Base-by-base conservation (phyloP, 2,888 invertebrate genomes). In the Fragum fragum region DNA sequence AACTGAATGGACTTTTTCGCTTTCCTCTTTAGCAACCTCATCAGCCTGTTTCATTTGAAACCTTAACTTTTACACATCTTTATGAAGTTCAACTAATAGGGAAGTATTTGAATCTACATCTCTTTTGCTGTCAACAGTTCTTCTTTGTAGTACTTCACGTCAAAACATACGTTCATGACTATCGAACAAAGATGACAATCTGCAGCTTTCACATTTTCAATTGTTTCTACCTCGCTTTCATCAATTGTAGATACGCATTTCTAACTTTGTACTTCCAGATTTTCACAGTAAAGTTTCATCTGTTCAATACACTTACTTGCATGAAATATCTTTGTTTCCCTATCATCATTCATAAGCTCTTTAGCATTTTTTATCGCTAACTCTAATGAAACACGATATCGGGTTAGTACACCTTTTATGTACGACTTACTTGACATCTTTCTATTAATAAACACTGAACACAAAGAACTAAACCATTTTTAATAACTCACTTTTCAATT, bases 41-140 rank as follows among this genome's bases (percentile, higher is more conserved):
- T 72, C 57, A 36, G n/a, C n/a, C 26, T 72, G 71, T 36, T 57
- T 53, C 57, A 53, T 39, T 57, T 70, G 69, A 52, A 23, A 14
- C 2, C 7, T n/a, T 7, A 26, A 28, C 21, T 3, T n/a, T 32
- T 63, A 36, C 47, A 47, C 42, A 47, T 68, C 21, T 23, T 52
- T 47, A 6, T 47, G 52, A 14, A 68, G 71, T 36, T 57, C 57
- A 18, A 53, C n/a, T 21, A 72, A 36, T 36, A 14, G 29, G 0
- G 1, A 28, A 14, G 29, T 53, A 28, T 57, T 52, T 55, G 63
- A 32, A 63, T 55, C 57, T 36, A 11, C 21, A 18, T n/a, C 16
- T 32, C 18, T 36, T 55, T 55, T 1, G 9, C 36, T 18, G 5
- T 21, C 18, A 18, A 14, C 5, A 72, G 57, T 14, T 32, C 23